Conservation (phyloP, 1,140 invertebrate species). For the Pteromalus puparum region DNA sequence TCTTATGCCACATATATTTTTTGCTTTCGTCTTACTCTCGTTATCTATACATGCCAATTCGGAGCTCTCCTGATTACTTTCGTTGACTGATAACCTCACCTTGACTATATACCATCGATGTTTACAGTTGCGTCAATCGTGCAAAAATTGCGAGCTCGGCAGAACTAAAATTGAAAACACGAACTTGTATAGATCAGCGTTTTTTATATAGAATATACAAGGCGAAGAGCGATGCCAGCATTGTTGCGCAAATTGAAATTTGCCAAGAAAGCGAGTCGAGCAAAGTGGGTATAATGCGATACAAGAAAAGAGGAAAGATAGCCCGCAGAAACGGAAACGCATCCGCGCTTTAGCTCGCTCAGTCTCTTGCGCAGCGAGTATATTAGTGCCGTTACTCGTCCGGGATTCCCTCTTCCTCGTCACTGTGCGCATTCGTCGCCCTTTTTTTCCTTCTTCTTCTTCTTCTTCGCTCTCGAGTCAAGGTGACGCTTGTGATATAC, state of each 20-base stretch:
- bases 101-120: too few relatives aligned
- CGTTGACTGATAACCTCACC: too few relatives aligned
- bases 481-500: neutral
- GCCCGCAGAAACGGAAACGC: constrained; percentile 10
- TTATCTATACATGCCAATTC: too few relatives aligned
- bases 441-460: neutral
- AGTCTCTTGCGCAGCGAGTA: neutral
- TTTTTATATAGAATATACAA: neutral
- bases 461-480: neutral
- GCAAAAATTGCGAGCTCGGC: too few relatives aligned
- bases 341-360: neutral
- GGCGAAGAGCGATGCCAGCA: too few relatives aligned
- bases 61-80: neutral
- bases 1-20: too few relatives aligned
- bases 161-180: neutral
- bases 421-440: neutral
- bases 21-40: too few relatives aligned
- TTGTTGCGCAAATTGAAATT: neutral
- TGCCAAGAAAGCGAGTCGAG: neutral
- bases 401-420: constrained; percentile 49
- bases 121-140: too few relatives aligned
- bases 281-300: neutral
- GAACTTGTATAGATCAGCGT: neutral
- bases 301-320: neutral
- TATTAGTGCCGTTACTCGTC: constrained; percentile 56